Base-by-base conservation (phyloP, 2,888 invertebrate species). In the Oligia fasciuncula region DNA sequence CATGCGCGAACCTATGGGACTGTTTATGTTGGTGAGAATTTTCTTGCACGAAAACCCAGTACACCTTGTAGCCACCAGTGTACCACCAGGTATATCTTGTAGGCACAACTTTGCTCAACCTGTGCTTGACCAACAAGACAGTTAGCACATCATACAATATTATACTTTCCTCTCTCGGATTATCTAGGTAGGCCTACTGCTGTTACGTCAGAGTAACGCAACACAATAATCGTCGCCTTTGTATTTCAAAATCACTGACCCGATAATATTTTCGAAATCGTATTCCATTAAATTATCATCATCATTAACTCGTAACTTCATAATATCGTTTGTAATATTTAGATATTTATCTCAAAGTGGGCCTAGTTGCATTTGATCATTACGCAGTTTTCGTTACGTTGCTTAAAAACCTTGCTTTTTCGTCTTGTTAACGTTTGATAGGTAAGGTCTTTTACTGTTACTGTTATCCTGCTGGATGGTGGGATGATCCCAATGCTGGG, bases 201-300 rank as follows among this genome's bases (percentile, higher is more conserved):
- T 17, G n/a, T 70, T 35, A 57, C 40, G 49, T 29, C 49, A 57
- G 19, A n/a, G n/a, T 40, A 67, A 43, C 5, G 35, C 40, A 54
- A 51, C 51, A 46, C 23, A 60, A 76, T 65, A 60, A 81, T 46
- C 40, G 14, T 66, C 23, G 40, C 29, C 29, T 65, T 35, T 81
- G 51, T 70, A 57, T 75, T 80, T 43, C 29, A 65, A 81, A 80
- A 81, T 81, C 75, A 74, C 49, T 80, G 69, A 75, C 40, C 63
- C 8, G 14, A 69, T 74, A 46, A 14, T 35, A 69, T 80, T 69
- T 80, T 69, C 51, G 40, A 74, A 80, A 79, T 63, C 46, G 54
- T 54, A 69, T 73, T 73, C 40, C n/a, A 54, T 35, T 29, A 29
- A 29, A 29, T 29, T 65, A n/a, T 49, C 54, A 57, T 57, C 66